Conservation (phyloP, 2,888 invertebrate genomes). For the Charanyca ferruginea region DNA sequence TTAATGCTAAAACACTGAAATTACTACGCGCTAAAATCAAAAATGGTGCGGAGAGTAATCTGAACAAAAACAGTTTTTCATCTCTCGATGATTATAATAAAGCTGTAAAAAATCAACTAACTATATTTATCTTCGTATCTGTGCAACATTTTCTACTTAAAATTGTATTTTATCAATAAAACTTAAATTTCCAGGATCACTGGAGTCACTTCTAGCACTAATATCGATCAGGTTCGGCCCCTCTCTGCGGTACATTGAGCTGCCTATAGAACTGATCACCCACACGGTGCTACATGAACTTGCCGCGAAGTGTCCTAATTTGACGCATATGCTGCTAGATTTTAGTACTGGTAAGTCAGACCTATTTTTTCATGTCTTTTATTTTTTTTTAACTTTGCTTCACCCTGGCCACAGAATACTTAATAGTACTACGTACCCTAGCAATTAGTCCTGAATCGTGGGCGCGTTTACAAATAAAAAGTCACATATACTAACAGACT, state of each 20-base stretch:
- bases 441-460: too few relatives aligned
- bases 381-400: too few relatives aligned
- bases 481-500: too few relatives aligned
- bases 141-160: neutral
- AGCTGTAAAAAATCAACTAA: too few relatives aligned
- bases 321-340: slow-evolving; percentile 98
- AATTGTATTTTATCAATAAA: neutral
- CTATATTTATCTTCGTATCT: too few relatives aligned
- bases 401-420: too few relatives aligned
- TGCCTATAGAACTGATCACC: slow-evolving; percentile 98
- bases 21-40: neutral
- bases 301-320: slow-evolving; percentile 98
- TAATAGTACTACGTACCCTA: too few relatives aligned
- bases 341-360: slow-evolving; percentile 97
- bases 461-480: too few relatives aligned
- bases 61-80: too few relatives aligned
- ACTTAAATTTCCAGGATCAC: slow-evolving; percentile 90
- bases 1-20: slow-evolving; percentile 4
- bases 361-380: too few relatives aligned
- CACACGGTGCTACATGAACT: slow-evolving; percentile 99
- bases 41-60: neutral
- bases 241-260: slow-evolving; percentile 96
- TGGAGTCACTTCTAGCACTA: slow-evolving; percentile 96
- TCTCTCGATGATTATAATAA: too few relatives aligned
- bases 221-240: slow-evolving; percentile 97